Percentiles rank a stretch among this genome's conserved stretches.
phyloP scores from a whole-genome alignment of 2,113 vertebrate genomes.

The Pteropus alecto region DNA sequence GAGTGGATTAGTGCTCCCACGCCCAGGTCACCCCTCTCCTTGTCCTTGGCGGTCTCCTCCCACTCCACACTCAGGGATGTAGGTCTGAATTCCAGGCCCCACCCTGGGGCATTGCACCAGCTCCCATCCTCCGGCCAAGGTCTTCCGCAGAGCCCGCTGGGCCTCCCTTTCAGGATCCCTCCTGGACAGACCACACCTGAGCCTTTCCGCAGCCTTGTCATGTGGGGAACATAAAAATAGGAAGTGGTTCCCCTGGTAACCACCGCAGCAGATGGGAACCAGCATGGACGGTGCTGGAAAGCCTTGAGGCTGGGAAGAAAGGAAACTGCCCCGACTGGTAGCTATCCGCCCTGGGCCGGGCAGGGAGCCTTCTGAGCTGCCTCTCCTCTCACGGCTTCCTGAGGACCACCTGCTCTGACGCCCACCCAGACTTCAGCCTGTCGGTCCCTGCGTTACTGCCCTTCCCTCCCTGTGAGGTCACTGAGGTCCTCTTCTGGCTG shows the following conservation, averaged over 20 bases:
- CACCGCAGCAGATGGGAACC: slow-evolving; percentile 52
- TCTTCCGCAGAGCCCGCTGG: neutral
- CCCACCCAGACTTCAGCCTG: neutral
- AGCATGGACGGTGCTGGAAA: neutral
- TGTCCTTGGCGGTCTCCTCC: neutral
- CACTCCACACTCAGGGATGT: neutral
- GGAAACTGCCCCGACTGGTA: neutral
- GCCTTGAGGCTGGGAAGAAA: neutral
- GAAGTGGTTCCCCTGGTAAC: slow-evolving; percentile 70
- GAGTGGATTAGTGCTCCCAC: neutral
- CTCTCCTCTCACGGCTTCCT: slow-evolving; percentile 32
- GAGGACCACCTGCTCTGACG: neutral
- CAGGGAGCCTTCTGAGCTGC: neutral
- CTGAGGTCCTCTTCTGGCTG: neutral
- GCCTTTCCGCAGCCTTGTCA: slow-evolving; percentile 38
- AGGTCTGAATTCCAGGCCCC: neutral
- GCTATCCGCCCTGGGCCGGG: neutral
- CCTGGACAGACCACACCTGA: neutral
- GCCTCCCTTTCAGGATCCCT: neutral
- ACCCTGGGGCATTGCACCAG: neutral
- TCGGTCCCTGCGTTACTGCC: neutral
- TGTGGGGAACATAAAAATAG: slow-evolving; percentile 55
- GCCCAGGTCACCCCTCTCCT: too few species aligned
- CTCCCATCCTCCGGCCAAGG: neutral
- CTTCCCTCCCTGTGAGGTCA: neutral